Percentiles rank a stretch among this genome's conserved stretches.
These are phyloP conservation scores for Lytechinus variegatus DNA, from an alignment of 35 echinoderm and acorn worm genomes.

Conservation along the genomic window DNA sequence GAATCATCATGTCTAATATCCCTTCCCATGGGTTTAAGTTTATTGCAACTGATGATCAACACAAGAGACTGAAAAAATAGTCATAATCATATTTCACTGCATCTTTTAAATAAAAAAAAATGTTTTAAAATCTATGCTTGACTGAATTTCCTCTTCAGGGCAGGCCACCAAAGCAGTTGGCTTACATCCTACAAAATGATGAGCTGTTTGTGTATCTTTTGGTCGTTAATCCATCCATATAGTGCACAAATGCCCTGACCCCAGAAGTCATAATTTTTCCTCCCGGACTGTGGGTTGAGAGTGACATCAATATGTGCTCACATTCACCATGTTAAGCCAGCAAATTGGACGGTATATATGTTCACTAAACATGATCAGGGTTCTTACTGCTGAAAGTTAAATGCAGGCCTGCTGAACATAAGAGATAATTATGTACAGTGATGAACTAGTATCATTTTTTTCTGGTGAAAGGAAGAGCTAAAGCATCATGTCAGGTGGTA, in stretches of 20 bases:
- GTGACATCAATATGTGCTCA: neutral
- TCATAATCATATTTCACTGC: neutral
- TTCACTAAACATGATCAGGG: neutral
- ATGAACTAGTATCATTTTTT: too few relatives aligned
- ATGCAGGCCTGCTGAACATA: too few relatives aligned
- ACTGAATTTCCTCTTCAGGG: neutral
- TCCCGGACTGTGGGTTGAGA: neutral
- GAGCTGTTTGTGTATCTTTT: constrained; percentile 5
- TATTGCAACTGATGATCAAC: neutral
- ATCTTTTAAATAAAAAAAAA: neutral
- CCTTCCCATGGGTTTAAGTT: neutral
- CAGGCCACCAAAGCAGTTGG: neutral
- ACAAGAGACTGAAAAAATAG: neutral
- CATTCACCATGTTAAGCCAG: neutral
- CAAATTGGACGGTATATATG: neutral
- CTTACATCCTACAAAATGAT: neutral
- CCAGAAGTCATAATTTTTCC: neutral
- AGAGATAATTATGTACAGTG: too few relatives aligned
- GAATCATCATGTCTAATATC: neutral
- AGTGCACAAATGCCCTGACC: neutral
- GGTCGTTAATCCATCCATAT: neutral
- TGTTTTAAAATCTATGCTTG: neutral
- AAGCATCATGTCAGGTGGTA: too few relatives aligned
- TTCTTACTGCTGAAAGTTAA: neutral
- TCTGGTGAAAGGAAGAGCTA: too few relatives aligned